Percentiles rank a stretch among this genome's conserved stretches.
Conservation (phyloP, 1,140 invertebrate species). For the Drosophila lacteicornis region DNA sequence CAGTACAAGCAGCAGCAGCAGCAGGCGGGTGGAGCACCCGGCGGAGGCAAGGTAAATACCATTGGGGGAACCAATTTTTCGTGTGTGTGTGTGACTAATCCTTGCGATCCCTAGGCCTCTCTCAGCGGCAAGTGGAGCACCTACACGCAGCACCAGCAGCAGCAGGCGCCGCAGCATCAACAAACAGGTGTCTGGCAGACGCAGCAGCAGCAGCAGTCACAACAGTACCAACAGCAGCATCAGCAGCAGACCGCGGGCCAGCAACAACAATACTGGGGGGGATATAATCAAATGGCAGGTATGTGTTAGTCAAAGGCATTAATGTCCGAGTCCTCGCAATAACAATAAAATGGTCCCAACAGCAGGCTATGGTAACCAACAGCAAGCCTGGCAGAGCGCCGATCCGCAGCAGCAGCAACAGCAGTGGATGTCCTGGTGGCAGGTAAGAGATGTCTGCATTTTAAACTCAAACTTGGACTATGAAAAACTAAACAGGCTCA, state of each 20-base stretch:
- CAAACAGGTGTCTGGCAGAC: conserved; percentile 65
- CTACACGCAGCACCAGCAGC: conserved; percentile 71
- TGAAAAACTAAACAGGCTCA: neutral
- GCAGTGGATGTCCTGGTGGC: conserved; percentile 84
- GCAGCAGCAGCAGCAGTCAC: conserved; percentile 54
- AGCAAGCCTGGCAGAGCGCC: conserved; percentile 71
- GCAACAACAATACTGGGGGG: conserved; percentile 73
- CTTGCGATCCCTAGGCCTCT: conserved; percentile 40
- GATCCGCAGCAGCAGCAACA: conserved; percentile 80
- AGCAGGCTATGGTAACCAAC: conserved; percentile 80
- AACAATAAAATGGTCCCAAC: neutral
- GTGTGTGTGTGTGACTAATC: neutral
- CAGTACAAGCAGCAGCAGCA: conserved; percentile 78
- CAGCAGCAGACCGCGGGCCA: conserved; percentile 69
- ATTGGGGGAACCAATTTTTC: neutral
- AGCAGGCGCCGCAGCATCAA: conserved; percentile 68
- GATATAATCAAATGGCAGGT: conserved; percentile 82
- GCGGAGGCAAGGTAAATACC: conserved; percentile 49
- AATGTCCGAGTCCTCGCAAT: neutral
- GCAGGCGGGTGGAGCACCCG: conserved; percentile 57
- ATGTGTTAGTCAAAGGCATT: conserved; percentile 6
- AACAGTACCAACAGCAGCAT: conserved; percentile 66
- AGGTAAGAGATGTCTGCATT: conserved; percentile 50
- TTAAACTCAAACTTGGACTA: too few species aligned
- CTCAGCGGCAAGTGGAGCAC: conserved; percentile 79